phyloP scores from a whole-genome alignment of 2,797 vertebrate genomes.

The Lepus townsendii region DNA sequence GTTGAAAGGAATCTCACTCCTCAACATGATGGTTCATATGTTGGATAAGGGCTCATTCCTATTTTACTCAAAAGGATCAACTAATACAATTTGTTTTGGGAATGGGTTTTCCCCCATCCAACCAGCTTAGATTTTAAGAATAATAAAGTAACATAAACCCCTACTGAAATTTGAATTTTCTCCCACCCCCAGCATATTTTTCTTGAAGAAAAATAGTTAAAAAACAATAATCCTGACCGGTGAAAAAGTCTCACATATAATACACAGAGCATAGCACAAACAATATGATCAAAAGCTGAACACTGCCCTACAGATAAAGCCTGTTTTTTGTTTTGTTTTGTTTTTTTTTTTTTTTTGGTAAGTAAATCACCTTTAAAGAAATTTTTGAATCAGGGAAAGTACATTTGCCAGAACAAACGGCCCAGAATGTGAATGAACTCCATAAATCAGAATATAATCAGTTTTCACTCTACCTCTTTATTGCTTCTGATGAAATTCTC shows the following conservation, averaged over 20 bases:
- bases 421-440: constrained; percentile 67
- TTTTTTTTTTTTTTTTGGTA: not conserved
- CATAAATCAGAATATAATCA: constrained; percentile 78
- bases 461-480: constrained; percentile 68
- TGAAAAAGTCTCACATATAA: not conserved
- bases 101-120: not conserved
- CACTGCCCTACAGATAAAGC: not conserved
- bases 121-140: constrained; percentile 9
- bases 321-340: no score
- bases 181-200: constrained; percentile 16
- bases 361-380: constrained; percentile 67
- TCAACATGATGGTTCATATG: not conserved
- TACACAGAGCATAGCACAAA: not conserved
- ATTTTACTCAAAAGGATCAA: not conserved
- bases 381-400: constrained; percentile 69
- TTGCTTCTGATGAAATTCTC: constrained; percentile 75
- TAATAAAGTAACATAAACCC: not conserved
- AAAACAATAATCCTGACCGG: not conserved
- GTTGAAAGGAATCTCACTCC: not conserved
- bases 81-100: not conserved
- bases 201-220: constrained; percentile 32
- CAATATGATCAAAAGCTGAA: not conserved
- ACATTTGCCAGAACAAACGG: constrained; percentile 72
- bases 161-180: not conserved
- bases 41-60: not conserved